Evolutionary conservation across 1,140 invertebrate species (phyloP).

Genomic region (Heliothis subflexa): DNA sequence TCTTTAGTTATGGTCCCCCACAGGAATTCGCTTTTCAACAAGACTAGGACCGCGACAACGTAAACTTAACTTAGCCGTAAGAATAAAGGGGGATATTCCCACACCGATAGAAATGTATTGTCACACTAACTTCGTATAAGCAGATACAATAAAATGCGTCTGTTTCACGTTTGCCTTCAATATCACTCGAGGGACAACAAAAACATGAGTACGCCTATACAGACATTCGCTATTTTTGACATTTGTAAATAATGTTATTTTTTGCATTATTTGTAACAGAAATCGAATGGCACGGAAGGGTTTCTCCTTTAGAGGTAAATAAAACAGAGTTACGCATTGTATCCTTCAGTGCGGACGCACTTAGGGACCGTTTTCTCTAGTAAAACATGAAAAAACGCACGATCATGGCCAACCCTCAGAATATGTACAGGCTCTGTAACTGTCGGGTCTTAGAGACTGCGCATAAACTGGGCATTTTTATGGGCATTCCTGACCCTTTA

Average conservation of each 20-base stretch:
- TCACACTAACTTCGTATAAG: constrained; percentile 52
- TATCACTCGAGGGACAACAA: constrained; percentile 44
- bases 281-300: not conserved
- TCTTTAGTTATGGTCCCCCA: constrained; percentile 64
- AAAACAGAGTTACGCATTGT: constrained; percentile 9
- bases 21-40: constrained; percentile 58
- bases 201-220: constrained; percentile 30
- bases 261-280: constrained; percentile 14
- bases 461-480: too few species aligned
- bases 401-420: constrained; percentile 16
- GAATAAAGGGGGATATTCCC: constrained; percentile 47
- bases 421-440: constrained; percentile 10
- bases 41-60: constrained; percentile 29
- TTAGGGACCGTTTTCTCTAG: constrained; percentile 19
- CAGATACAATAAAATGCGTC: constrained; percentile 54
- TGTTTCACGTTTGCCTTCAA: constrained; percentile 50
- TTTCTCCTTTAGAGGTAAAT: constrained; percentile 18
- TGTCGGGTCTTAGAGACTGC: not conserved
- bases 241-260: constrained; percentile 34
- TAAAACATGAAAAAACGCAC: constrained; percentile 14
- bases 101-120: constrained; percentile 43
- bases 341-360: constrained; percentile 5
- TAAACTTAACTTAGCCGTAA: constrained; percentile 39
- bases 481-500: too few species aligned
- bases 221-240: constrained; percentile 41